phyloP scores from a whole-genome alignment of 2,113 vertebrate genomes.

The Neopipo cinnamomea region DNA sequence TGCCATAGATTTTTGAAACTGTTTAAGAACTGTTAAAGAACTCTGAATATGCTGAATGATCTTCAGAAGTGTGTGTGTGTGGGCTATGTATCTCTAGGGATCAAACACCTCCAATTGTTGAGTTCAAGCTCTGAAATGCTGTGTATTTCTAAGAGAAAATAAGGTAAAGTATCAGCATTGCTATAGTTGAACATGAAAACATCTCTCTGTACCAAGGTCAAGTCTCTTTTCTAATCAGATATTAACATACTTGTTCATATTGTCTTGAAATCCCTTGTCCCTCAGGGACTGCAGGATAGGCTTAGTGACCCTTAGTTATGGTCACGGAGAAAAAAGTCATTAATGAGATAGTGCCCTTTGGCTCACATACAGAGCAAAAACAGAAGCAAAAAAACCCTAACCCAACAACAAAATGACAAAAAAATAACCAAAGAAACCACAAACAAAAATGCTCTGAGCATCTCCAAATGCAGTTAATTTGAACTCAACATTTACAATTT shows the following conservation, averaged over 20 bases:
- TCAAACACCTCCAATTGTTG: not conserved
- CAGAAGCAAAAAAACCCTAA: not conserved
- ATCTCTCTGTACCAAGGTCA: not conserved
- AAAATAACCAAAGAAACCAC: not conserved
- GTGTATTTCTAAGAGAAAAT: not conserved
- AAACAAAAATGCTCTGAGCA: not conserved
- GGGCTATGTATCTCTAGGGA: not conserved
- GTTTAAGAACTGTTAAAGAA: not conserved
- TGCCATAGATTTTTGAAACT: not conserved
- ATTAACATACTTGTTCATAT: not conserved
- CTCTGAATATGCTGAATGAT: not conserved
- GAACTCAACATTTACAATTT: not conserved
- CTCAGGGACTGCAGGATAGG: not conserved
- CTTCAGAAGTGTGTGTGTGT: not conserved
- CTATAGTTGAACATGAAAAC: not conserved
- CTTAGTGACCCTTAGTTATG: constrained; percentile 29
- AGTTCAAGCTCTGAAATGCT: not conserved
- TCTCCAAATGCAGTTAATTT: not conserved
- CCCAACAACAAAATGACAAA: not conserved
- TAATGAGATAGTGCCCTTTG: constrained; percentile 25
- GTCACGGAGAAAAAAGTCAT: not conserved
- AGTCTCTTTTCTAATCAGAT: not conserved
- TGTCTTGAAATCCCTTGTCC: not conserved
- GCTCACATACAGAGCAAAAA: not conserved
- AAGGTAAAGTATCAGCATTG: not conserved